A percentile compares a stretch with the other conserved stretches of the same genome.
phyloP scores from a whole-genome alignment of 64 coral and sea anemone species.

The Hydrozoanthus tunicans region DNA sequence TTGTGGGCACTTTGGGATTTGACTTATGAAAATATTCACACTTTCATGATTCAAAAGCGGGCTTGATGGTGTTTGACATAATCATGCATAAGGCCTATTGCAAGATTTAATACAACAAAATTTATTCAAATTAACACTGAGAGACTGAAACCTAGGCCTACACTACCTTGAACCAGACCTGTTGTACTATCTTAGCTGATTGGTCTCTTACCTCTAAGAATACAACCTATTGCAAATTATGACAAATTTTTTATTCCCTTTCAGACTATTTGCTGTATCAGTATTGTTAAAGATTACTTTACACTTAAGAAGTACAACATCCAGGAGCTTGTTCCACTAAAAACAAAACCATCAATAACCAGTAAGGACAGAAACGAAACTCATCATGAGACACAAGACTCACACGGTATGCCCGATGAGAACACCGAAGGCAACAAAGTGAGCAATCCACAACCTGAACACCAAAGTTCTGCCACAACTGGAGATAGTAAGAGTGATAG shows the following conservation, averaged over 20 bases:
- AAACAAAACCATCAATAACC: neutral
- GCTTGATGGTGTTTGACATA: too few relatives aligned
- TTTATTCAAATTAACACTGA: too few relatives aligned
- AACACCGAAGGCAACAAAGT: neutral
- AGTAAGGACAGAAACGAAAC: slow-evolving; percentile 1
- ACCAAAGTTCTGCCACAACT: neutral
- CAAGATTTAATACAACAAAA: too few relatives aligned
- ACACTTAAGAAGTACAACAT: slow-evolving; percentile 92
- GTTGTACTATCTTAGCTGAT: too few relatives aligned
- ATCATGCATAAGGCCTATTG: too few relatives aligned
- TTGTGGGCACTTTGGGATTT: too few relatives aligned
- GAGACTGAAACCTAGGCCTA: too few relatives aligned
- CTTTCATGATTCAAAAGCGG: too few relatives aligned
- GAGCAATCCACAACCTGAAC: neutral
- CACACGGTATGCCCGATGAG: neutral
- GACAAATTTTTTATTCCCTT: neutral
- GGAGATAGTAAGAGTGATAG: slow-evolving; percentile 1
- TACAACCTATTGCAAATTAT: too few relatives aligned
- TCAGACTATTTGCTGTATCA: slow-evolving; percentile 89
- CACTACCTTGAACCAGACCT: too few relatives aligned
- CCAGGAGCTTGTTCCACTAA: slow-evolving; percentile 63
- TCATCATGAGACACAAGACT: neutral
- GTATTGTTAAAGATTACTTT: slow-evolving; percentile 80
- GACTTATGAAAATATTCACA: too few relatives aligned
- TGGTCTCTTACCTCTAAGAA: too few relatives aligned